A percentile compares a stretch with the other conserved stretches of the same genome.
These are phyloP conservation scores for Paralvinella palmiformis DNA, from an alignment of 1,140 invertebrate species.

Conservation along the genomic window DNA sequence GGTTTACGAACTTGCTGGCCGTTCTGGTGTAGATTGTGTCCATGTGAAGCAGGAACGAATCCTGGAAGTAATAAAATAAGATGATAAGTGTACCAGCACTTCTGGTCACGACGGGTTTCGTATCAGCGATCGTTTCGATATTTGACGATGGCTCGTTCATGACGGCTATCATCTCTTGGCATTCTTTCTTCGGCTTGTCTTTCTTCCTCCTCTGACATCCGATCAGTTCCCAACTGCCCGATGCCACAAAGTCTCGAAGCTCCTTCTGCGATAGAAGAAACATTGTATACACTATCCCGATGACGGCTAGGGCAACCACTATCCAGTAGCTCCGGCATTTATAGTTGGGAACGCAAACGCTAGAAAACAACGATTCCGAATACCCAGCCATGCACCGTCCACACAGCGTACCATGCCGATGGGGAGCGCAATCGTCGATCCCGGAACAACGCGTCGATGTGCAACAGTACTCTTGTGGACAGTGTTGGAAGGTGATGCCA, in stretches of 20 bases:
- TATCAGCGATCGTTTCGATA: too few species aligned
- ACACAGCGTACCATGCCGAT: not conserved
- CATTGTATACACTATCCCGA: not conserved
- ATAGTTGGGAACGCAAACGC: not conserved
- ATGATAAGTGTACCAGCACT: not conserved
- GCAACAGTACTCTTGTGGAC: not conserved
- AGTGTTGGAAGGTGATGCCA: not conserved
- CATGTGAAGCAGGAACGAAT: not conserved
- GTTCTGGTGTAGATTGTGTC: not conserved
- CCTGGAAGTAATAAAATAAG: slow-evolving; percentile 7
- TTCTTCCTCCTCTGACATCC: too few species aligned
- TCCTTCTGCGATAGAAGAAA: slow-evolving; percentile 8
- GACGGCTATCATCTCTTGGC: too few species aligned
- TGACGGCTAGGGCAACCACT: not conserved
- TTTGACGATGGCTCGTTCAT: too few species aligned
- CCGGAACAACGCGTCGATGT: not conserved
- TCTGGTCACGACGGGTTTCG: not conserved
- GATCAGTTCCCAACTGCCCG: too few species aligned
- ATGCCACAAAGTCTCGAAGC: not conserved
- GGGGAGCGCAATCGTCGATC: not conserved
- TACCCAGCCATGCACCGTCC: not conserved
- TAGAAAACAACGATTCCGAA: slow-evolving; percentile 3
- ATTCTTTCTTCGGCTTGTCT: too few species aligned
- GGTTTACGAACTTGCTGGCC: not conserved
- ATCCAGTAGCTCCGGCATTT: slow-evolving; percentile 1